phyloP scores from a whole-genome alignment of 2,797 vertebrate genomes.

The Mus minutoides region DNA sequence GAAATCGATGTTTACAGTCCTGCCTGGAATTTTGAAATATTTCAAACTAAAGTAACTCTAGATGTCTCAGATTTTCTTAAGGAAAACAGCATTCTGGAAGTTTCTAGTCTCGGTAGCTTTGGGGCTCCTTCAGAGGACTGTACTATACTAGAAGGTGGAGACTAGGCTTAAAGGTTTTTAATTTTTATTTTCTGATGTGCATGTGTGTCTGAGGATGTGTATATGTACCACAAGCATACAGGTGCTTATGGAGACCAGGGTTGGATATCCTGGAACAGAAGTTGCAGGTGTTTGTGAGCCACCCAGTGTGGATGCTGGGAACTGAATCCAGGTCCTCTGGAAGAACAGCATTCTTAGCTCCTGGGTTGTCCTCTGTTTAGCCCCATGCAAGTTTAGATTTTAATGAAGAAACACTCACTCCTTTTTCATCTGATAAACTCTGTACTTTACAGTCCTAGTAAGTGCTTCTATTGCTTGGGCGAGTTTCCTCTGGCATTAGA shows the following conservation, averaged over 20 bases:
- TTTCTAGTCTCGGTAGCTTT: background rate
- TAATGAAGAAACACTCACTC: background rate
- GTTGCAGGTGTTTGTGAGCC: background rate
- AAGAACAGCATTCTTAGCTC: background rate
- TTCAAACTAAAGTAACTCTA: slow-evolving; percentile 17
- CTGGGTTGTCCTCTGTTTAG: background rate
- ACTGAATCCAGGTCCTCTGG: background rate
- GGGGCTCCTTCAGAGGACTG: background rate
- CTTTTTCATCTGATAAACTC: background rate
- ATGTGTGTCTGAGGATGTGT: background rate
- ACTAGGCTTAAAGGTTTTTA: background rate
- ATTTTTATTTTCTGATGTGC: background rate
- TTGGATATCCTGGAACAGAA: background rate
- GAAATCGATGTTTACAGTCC: slow-evolving; percentile 51
- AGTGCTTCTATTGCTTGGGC: background rate
- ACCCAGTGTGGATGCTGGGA: background rate
- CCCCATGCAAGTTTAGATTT: background rate
- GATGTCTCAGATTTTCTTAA: background rate
- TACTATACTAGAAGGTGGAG: background rate
- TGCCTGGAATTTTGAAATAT: slow-evolving; percentile 30
- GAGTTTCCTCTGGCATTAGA: background rate
- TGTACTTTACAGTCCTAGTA: background rate
- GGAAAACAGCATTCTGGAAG: slow-evolving; percentile 16
- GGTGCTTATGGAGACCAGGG: background rate
- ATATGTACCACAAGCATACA: background rate